A percentile compares a stretch with the other conserved stretches of the same genome.
Conservation (phyloP, 2,113 vertebrate species). For the Bos javanicus region DNA sequence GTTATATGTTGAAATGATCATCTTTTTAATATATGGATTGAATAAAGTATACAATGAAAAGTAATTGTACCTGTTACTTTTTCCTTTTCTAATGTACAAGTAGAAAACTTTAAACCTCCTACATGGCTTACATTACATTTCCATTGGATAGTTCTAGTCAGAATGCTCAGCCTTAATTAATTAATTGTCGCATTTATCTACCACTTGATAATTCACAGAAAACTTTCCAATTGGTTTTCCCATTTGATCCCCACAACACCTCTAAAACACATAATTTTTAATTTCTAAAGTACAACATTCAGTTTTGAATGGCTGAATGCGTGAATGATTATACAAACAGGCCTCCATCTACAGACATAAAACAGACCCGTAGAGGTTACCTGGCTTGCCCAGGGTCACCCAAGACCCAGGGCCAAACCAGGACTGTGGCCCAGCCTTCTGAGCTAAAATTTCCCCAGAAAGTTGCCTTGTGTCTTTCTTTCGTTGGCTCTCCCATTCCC, state of each 20-base stretch:
- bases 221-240: slow-evolving; percentile 20
- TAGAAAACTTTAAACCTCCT: slow-evolving; percentile 1
- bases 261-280: neutral
- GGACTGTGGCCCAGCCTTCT: neutral
- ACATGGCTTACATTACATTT: neutral
- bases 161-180: neutral
- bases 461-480: neutral
- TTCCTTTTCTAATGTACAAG: neutral
- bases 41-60: slow-evolving; percentile 25
- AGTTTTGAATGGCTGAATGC: neutral
- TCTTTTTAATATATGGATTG: neutral
- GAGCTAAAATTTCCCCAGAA: neutral
- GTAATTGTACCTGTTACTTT: neutral
- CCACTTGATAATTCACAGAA: neutral
- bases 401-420: neutral
- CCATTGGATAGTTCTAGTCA: neutral
- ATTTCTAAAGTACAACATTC: neutral
- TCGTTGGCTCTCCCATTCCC: slow-evolving; percentile 20
- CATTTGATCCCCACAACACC: neutral
- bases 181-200: neutral
- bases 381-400: neutral
- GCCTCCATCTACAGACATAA: neutral
- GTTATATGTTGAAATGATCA: neutral
- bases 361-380: neutral
- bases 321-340: neutral